A percentile compares a stretch with the other conserved stretches of the same genome.
phyloP scores from a whole-genome alignment of 2,113 vertebrate species.

The Garra rufa region DNA sequence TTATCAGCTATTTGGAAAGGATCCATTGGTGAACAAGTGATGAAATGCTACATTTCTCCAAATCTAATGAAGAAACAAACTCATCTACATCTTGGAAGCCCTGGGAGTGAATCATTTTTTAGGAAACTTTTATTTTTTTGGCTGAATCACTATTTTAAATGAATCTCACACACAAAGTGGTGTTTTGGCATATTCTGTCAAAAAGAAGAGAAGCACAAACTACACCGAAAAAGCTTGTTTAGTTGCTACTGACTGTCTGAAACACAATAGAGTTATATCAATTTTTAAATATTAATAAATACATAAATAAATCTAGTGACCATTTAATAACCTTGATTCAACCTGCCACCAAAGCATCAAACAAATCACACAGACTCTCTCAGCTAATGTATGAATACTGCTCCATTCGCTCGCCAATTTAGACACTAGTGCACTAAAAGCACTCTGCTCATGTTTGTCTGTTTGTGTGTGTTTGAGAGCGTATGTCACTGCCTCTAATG shows the following conservation, averaged over 20 bases:
- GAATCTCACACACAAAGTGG: neutral
- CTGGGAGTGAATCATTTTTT: too few species aligned
- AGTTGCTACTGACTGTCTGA: neutral
- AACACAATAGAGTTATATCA: neutral
- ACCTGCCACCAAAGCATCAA: neutral
- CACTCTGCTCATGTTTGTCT: neutral
- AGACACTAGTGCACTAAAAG: neutral
- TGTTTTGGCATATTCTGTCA: neutral
- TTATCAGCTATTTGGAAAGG: neutral
- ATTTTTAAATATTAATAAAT: neutral
- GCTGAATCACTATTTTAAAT: too few species aligned
- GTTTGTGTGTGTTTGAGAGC: neutral
- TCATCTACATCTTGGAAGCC: neutral
- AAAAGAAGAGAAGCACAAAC: neutral
- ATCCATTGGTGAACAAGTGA: neutral
- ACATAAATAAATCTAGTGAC: neutral
- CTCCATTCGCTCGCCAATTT: neutral
- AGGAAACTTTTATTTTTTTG: neutral
- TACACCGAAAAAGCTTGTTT: neutral
- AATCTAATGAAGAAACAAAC: neutral
- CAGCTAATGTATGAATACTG: neutral
- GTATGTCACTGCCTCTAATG: slow-evolving; percentile 71
- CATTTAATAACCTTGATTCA: neutral
- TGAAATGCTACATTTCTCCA: neutral
- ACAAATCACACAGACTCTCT: neutral